A percentile compares a stretch with the other conserved stretches of the same genome.
phyloP scores from a whole-genome alignment of 2,113 vertebrate genomes.

The Varanus komodoensis region DNA sequence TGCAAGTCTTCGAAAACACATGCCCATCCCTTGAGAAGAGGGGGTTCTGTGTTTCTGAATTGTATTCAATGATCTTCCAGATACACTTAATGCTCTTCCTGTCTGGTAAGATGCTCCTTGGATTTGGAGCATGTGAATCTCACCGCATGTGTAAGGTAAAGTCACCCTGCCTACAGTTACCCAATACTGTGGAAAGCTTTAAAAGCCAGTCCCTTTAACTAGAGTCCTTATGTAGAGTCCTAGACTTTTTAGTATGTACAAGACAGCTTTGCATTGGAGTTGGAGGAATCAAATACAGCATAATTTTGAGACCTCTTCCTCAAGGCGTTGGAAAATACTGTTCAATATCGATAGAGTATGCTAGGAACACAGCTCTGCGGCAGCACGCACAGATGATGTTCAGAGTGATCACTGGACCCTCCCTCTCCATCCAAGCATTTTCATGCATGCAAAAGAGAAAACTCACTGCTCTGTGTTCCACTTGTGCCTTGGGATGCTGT shows the following conservation, averaged over 20 bases:
- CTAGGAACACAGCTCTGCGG: not conserved
- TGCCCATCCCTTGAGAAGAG: not conserved
- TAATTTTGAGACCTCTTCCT: not conserved
- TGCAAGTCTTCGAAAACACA: not conserved
- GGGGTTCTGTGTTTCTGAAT: not conserved
- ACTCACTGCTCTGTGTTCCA: not conserved
- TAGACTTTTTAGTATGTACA: too few species aligned
- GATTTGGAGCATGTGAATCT: not conserved
- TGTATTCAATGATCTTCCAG: not conserved
- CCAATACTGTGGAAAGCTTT: not conserved
- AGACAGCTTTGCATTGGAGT: not conserved
- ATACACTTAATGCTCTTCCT: not conserved
- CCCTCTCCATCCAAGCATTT: not conserved
- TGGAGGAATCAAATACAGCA: not conserved
- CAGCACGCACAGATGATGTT: not conserved
- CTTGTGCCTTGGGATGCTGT: not conserved
- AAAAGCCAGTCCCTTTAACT: too few species aligned
- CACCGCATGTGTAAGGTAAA: not conserved
- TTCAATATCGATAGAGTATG: not conserved
- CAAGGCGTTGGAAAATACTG: not conserved
- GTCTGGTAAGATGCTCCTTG: not conserved
- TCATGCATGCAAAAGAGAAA: not conserved
- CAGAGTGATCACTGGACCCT: not conserved
- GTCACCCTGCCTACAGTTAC: not conserved
- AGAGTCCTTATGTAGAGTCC: not conserved